Conservation (phyloP, 2,888 invertebrate genomes). For the Rhorus exstirpatorius region DNA sequence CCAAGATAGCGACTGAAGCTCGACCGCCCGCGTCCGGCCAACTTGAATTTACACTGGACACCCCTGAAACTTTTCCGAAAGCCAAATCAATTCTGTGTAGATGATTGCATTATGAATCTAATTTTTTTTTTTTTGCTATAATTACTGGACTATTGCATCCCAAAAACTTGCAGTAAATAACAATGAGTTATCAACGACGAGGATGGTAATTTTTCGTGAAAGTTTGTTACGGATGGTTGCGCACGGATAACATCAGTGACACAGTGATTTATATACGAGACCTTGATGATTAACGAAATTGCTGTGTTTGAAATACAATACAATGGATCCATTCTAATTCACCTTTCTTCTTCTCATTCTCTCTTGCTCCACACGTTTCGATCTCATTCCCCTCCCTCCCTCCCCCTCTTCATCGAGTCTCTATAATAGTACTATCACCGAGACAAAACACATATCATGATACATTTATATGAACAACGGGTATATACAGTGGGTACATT, state of each 20-base stretch:
- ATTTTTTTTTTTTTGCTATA: too few relatives aligned
- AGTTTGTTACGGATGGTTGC: slow-evolving; percentile 53
- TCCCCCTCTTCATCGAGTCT: neutral
- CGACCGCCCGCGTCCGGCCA: too few relatives aligned
- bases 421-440: slow-evolving; percentile 14
- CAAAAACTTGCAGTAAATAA: neutral
- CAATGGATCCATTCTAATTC: slow-evolving; percentile 61
- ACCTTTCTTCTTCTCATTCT: neutral
- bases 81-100: too few relatives aligned
- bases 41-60: too few relatives aligned
- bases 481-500: slow-evolving; percentile 29
- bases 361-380: neutral
- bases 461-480: neutral
- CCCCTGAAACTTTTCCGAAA: too few relatives aligned
- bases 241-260: slow-evolving; percentile 59
- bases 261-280: slow-evolving; percentile 63
- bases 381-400: slow-evolving; percentile 20
- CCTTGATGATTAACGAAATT: slow-evolving; percentile 69
- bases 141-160: too few relatives aligned
- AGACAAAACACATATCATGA: slow-evolving; percentile 26
- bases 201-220: slow-evolving; percentile 52
- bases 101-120: too few relatives aligned
- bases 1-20: too few relatives aligned
- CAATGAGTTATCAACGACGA: slow-evolving; percentile 2
- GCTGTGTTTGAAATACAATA: slow-evolving; percentile 57